Conservation (phyloP, 2,888 invertebrate genomes). For the Papilio gigon region DNA sequence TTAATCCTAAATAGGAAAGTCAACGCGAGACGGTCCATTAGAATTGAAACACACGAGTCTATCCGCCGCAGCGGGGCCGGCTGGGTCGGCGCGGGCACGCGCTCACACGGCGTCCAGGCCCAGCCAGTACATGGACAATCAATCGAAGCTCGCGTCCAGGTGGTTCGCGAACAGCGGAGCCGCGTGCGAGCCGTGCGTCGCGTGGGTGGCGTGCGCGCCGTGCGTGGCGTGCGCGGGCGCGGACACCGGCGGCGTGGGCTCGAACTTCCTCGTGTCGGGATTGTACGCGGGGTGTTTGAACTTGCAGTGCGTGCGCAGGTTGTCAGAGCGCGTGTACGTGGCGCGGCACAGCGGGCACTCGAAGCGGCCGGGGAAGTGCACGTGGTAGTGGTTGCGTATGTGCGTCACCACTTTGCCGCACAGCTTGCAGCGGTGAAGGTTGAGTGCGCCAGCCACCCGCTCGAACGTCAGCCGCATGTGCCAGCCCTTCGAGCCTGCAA, state of each 20-base stretch:
- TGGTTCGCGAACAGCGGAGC: conserved; percentile 82
- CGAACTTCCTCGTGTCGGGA: conserved; percentile 93
- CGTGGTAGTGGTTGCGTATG: conserved; percentile 97
- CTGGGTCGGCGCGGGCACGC: conserved; percentile 50
- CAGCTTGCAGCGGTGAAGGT: conserved; percentile 96
- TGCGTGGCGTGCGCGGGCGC: conserved; percentile 77
- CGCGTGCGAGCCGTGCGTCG: conserved; percentile 66
- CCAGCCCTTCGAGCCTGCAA: conserved; percentile 97
- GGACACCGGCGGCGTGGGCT: conserved; percentile 85
- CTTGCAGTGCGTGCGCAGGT: conserved; percentile 95
- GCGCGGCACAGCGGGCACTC: conserved; percentile 95
- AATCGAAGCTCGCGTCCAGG: conserved; percentile 82
- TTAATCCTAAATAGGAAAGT: conserved; percentile 79
- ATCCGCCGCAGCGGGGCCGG: conserved; percentile 47
- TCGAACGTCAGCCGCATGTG: conserved; percentile 97
- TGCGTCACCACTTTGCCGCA: conserved; percentile 97
- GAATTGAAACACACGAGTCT: conserved; percentile 62
- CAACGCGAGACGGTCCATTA: conserved; percentile 65
- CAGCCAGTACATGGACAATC: conserved; percentile 76
- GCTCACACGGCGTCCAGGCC: conserved; percentile 75
- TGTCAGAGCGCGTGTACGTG: conserved; percentile 95
- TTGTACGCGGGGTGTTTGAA: conserved; percentile 95
- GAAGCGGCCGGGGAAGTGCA: conserved; percentile 95
- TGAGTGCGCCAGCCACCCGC: conserved; percentile 95
- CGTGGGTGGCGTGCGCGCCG: conserved; percentile 71